These are phyloP conservation scores for Galaxea fascicularis DNA, from an alignment of 92 coral and sea anemone species.

Conservation along the genomic window DNA sequence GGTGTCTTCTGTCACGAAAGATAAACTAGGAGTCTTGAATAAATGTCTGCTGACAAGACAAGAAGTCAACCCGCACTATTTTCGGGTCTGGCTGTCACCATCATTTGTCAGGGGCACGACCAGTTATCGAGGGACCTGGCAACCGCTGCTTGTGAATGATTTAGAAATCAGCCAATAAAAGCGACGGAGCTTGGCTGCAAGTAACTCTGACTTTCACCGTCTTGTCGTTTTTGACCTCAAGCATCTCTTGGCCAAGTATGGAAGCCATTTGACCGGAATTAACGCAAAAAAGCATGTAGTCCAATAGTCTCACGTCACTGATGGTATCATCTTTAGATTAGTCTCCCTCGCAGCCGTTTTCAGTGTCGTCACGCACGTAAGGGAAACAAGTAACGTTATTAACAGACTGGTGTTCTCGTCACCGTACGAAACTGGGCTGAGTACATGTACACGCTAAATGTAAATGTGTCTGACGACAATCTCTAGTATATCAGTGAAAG, in stretches of 20 bases:
- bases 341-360: too few species aligned
- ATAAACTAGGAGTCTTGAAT: too few species aligned
- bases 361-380: too few species aligned
- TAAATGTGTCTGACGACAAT: not conserved
- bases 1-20: too few species aligned
- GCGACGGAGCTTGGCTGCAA: not conserved
- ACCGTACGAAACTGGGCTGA: not conserved
- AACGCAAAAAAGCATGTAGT: too few species aligned
- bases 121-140: not conserved
- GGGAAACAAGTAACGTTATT: not conserved
- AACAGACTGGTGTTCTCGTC: not conserved
- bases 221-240: not conserved
- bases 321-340: conserved; percentile 40
- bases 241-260: conserved; percentile 47
- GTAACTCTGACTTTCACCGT: not conserved
- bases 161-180: not conserved
- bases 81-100: too few species aligned
- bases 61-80: too few species aligned
- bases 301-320: conserved; percentile 51
- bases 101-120: too few species aligned
- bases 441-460: not conserved
- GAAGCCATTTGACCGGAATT: too few species aligned
- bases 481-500: too few species aligned
- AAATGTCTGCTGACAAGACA: too few species aligned
- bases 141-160: too few species aligned